Evolutionary conservation across 1,140 invertebrate species (phyloP).

Genomic region (Agraylea sexmaculata): DNA sequence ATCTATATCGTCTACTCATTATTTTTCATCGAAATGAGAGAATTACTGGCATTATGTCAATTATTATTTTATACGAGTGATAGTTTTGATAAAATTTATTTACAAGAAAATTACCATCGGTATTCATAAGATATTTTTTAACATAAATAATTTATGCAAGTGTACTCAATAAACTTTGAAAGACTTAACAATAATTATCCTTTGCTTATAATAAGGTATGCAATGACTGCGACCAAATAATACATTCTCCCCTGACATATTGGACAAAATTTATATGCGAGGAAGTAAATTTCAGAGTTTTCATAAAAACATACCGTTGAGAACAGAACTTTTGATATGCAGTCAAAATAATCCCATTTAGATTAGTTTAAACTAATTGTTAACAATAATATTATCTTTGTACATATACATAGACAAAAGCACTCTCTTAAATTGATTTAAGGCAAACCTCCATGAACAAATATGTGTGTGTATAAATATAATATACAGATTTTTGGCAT

Average conservation of each 20-base stretch:
- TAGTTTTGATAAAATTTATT: conserved; percentile 2
- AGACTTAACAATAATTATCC: conserved; percentile 8
- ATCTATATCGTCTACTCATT: conserved; percentile 21
- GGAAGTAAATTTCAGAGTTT: neutral
- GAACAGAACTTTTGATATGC: neutral
- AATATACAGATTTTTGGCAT: neutral
- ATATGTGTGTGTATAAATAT: too few relatives aligned
- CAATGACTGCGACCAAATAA: too few relatives aligned
- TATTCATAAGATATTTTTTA: neutral
- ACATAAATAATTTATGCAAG: conserved; percentile 5
- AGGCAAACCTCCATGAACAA: too few relatives aligned
- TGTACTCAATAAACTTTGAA: conserved; percentile 12
- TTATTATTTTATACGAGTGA: neutral
- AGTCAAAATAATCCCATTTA: neutral
- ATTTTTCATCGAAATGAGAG: conserved; percentile 4
- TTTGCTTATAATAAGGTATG: neutral
- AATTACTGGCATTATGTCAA: neutral
- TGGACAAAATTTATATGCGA: neutral
- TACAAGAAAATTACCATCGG: neutral
- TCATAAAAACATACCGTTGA: neutral
- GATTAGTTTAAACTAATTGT: neutral
- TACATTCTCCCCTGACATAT: neutral
- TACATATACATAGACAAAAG: too few relatives aligned
- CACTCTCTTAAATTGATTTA: too few relatives aligned
- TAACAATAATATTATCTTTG: too few relatives aligned